Percentiles rank a stretch among this genome's conserved stretches.
These are phyloP conservation scores for Canis aureus DNA, from an alignment of 2,113 vertebrate species.

Conservation along the genomic window DNA sequence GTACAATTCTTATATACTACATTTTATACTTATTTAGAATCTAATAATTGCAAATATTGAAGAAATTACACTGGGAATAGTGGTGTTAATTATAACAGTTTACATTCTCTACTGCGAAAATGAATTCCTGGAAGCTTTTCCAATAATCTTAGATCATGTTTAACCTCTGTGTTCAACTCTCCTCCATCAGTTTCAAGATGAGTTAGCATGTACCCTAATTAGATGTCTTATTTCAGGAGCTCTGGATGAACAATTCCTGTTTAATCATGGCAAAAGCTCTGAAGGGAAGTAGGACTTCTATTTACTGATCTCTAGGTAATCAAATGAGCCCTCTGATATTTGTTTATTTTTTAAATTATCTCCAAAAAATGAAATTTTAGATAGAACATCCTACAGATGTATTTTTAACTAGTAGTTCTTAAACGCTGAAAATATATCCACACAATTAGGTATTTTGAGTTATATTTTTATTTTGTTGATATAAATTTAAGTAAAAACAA, in stretches of 20 bases:
- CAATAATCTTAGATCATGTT: not conserved
- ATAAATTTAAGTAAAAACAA: slow-evolving; percentile 8
- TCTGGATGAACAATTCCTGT: slow-evolving; percentile 38
- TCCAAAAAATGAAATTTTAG: slow-evolving; percentile 50
- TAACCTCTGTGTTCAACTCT: not conserved
- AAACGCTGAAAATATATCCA: not conserved
- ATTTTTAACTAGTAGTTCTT: slow-evolving; percentile 26
- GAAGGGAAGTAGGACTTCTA: not conserved
- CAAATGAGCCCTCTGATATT: slow-evolving; percentile 35
- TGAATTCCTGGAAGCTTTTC: slow-evolving; percentile 35
- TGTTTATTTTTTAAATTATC: slow-evolving; percentile 58
- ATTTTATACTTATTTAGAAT: slow-evolving; percentile 36
- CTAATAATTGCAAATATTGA: slow-evolving; percentile 37
- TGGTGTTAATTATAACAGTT: not conserved
- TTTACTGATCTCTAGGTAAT: slow-evolving; percentile 39
- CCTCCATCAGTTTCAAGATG: slow-evolving; percentile 14
- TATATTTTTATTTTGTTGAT: not conserved
- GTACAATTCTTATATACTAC: not conserved
- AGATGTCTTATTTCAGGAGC: slow-evolving; percentile 11
- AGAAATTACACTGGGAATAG: not conserved
- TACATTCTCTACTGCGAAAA: slow-evolving; percentile 17
- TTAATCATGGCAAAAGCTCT: slow-evolving; percentile 50
- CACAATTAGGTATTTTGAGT: not conserved
- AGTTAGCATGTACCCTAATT: slow-evolving; percentile 35
- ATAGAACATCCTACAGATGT: not conserved